Base-by-base conservation (phyloP, 2,113 vertebrate species). In the Pelecanoides urinatrix region DNA sequence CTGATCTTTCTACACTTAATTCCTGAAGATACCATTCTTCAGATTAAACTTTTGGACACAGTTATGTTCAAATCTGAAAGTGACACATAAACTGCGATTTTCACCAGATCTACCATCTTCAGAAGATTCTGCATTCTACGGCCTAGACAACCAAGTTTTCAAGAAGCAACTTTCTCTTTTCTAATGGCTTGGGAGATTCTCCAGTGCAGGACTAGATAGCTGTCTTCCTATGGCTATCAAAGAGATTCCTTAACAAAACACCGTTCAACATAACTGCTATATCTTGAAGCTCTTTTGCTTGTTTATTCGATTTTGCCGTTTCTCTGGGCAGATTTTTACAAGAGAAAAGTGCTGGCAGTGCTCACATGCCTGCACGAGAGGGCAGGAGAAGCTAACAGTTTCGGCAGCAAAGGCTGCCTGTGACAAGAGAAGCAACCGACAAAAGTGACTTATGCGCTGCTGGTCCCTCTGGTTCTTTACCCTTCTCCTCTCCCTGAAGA, bases 341-440 rank as follows among this genome's bases (percentile, higher is more conserved):
- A 15, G 70, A 68, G 66, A 34, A 45, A 94, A 42, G 17, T 65
- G 63, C 86, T 80, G 91, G 86, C 97, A 98, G 93, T 98, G 93
- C 95, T 94, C 95, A 32, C 72, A 56, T 3, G 77, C 78, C 90
- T 93, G 95, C 98, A 98, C 98, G 58, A 98, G 98, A 97, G 98
- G 97, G 98, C 98, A 98, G 97, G 93, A 98, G 95, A 98, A 90
- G 94, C 95, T 97, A 97, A 97, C 84, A 61, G 79, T 98, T 98
- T 88, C 53, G 2, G 86, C 92, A 96, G 91, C 72, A 94, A 91
- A 86, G 27, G 58, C 86, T 81, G 61, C 50, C 50, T 52, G 15
- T 5, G 53, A 22, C 23, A 45, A n/a, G 40, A 50, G 45, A 65
- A 14, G 30, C 29, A 36, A 23, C 26, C 6, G 5, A 11, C 22